Evolutionary conservation across 2,797 vertebrate species (phyloP), one percentile per base, ranked within the genome.

Genomic region (Smutsia temminckii): DNA sequence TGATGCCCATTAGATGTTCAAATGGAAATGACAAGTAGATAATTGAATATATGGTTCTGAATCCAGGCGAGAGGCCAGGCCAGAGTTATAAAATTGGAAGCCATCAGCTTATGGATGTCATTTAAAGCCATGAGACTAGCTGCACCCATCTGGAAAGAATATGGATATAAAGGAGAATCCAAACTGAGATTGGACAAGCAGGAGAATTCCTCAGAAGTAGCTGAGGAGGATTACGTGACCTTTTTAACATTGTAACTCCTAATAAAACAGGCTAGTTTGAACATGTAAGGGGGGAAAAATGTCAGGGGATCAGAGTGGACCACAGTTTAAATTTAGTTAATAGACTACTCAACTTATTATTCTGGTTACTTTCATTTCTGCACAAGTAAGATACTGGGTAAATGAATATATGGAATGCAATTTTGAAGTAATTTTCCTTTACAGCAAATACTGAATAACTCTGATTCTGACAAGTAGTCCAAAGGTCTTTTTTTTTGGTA

Each of bases 281-380:
- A 78, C 29, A 92, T 21, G 25, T 49, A 42, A 64, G 23, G 1
- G 13, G 10, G 17, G 27, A 6, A 16, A 46, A 23, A 13, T 40
- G 14, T 57, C 53, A 63, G 32, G 40, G n/a, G 6, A 8, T 71
- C 20, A 7, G 21, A 77, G 17, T 40, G 42, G 20, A 64, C 25
- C 11, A 2, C 21, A 51, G 29, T 59, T 75, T 49, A 86, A 84
- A 68, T 72, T 66, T 80, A 71, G 37, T 79, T 83, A 63, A 88
- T 55, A 83, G 32, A 66, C 69, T 29, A 71, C 5, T 83, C 46
- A 69, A 8, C 37, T 85, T 91, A 23, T 23, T 74, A 29, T 25
- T 80, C 10, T 21, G 69, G 3, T n/a, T 89, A 77, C 51, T 61
- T 68, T 96, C 79, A 92, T 34, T 92, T 95, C 84, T 72, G 78